Conservation (phyloP, 2,888 invertebrate species). For the Drosophila cognata region DNA sequence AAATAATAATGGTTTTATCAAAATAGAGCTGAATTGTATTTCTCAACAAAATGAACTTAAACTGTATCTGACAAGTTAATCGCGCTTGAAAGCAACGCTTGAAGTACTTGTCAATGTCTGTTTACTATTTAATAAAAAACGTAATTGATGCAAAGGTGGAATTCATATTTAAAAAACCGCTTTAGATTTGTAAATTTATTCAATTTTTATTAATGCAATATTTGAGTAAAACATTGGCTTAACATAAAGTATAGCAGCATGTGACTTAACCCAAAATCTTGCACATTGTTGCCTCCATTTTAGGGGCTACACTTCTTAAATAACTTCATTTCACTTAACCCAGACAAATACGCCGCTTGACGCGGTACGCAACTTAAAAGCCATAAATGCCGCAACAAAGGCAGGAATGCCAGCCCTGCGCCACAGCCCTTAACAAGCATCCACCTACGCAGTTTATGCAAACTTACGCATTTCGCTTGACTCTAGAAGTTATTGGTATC, state of each 20-base stretch:
- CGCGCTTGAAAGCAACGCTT: background rate
- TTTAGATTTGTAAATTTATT: too few species aligned
- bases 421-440: constrained; percentile 14
- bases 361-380: constrained; percentile 55
- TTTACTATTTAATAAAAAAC: background rate
- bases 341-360: constrained; percentile 46
- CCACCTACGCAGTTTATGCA: constrained; percentile 70
- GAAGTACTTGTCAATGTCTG: background rate
- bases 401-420: constrained; percentile 27
- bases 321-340: constrained; percentile 54
- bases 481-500: constrained; percentile 4
- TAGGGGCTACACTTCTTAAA: constrained; percentile 10
- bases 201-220: background rate
- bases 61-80: background rate
- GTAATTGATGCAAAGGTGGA: background rate
- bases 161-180: too few species aligned
- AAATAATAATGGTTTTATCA: background rate
- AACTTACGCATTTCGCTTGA: constrained; percentile 72
- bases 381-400: constrained; percentile 68
- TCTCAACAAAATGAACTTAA: background rate
- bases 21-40: background rate
- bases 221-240: background rate
- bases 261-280: background rate
- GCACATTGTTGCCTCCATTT: background rate
- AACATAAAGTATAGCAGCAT: constrained; percentile 9